Percentiles rank a stretch among this genome's conserved stretches.
Evolutionary conservation across 2,888 invertebrate species (phyloP).

Genomic region (Crocallis elinguaria): DNA sequence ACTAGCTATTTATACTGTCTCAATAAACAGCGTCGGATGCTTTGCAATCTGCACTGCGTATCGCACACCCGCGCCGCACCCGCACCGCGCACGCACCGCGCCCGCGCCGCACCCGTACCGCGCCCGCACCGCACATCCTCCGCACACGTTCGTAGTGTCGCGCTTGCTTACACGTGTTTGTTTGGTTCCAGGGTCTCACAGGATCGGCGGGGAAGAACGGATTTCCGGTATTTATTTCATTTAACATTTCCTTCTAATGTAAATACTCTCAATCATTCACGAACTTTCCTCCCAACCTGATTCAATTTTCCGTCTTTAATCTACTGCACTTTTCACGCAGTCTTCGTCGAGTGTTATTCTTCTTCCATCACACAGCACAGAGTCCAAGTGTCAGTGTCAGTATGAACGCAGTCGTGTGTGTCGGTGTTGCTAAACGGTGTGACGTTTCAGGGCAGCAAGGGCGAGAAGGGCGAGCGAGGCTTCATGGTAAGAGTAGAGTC

Average conservation of each 20-base stretch:
- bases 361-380: neutral
- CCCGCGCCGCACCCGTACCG: neutral
- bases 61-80: too few species aligned
- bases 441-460: conserved; percentile 88
- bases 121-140: neutral
- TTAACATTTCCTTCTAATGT: neutral
- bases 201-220: conserved; percentile 94
- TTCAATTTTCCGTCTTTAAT: neutral
- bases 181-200: conserved; percentile 88
- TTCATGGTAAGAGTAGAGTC: conserved; percentile 87
- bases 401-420: neutral
- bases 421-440: conserved; percentile 48
- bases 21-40: too few species aligned
- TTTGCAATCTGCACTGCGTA: too few species aligned
- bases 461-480: conserved; percentile 90
- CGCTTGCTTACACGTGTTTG: conserved; percentile 40
- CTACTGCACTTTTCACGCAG: neutral
- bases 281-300: neutral
- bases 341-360: neutral
- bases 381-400: neutral
- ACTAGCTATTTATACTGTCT: too few species aligned
- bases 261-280: neutral
- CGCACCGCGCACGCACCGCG: neutral
- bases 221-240: conserved; percentile 89
- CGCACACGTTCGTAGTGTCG: too few species aligned